Evolutionary conservation across 2,797 vertebrate species (phyloP).

Genomic region (Typhlichthys eigenmanni): DNA sequence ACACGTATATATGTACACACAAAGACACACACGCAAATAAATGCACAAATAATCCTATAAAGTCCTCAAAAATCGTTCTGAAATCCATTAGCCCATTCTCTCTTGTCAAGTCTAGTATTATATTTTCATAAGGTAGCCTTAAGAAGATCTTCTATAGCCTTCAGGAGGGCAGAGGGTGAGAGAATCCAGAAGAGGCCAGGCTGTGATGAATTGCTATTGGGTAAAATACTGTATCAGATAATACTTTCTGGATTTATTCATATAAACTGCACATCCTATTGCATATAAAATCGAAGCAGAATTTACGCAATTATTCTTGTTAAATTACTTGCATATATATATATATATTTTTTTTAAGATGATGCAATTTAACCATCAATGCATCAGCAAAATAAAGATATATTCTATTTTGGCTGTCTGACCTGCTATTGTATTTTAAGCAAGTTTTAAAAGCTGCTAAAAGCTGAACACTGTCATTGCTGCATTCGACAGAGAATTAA

Average conservation of each 20-base stretch:
- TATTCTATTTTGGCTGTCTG: no score
- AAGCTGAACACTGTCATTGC: no score
- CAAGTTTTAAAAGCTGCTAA: no score
- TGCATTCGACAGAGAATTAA: no score
- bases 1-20: no score
- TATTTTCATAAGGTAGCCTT: slow-evolving; percentile 17
- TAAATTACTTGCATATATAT: not conserved
- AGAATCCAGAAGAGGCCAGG: not conserved
- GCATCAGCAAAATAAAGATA: no score
- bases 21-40: not conserved
- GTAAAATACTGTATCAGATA: slow-evolving; percentile 14
- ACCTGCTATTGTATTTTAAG: no score
- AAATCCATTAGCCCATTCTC: not conserved
- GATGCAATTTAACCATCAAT: no score
- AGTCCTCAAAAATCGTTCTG: not conserved
- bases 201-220: slow-evolving; percentile 16
- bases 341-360: not conserved
- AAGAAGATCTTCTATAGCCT: slow-evolving; percentile 6
- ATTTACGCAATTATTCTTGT: not conserved
- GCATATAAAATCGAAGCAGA: slow-evolving; percentile 4
- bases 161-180: slow-evolving; percentile 1
- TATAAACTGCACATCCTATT: not conserved
- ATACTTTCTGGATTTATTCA: slow-evolving; percentile 1
- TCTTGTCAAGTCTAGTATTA: not conserved
- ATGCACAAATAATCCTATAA: not conserved